Evolutionary conservation across 53 echinoderm and acorn worm species (phyloP), one percentile per base, ranked within the genome.

Genomic region (Crossaster papposus): DNA sequence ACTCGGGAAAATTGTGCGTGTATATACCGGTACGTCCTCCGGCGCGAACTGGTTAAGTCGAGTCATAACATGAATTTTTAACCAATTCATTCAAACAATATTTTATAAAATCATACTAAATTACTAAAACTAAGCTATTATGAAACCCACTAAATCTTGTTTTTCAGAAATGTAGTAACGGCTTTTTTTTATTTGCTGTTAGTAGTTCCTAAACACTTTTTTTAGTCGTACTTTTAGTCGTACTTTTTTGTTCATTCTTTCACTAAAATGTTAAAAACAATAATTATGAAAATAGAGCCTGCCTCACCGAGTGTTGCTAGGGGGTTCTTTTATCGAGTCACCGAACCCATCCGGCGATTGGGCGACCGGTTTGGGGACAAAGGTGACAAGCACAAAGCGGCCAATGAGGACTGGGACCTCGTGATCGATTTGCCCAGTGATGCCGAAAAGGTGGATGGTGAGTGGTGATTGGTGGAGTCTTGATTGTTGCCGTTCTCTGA

Each of bases 281-380:
- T 37, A 34, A 11, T 22, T 18, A 17, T 18, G 65, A 65, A 24
- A 87, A 58, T 54, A 85, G 85, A 85, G 38, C 71, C 85, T 6
- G 20, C 33, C 31, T 71, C 85, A 72, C 85, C 85, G 18, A 58
- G 87, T 36, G 58, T 58, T 63, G 87, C 77, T 8, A 75, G 30
- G 35, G 87, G 87, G 8, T 87, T 87, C 37, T 77, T 87, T 12
- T 54, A 87, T 31, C 54, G 51, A 55, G 87, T 87, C 36, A 87
- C 87, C 13, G 87, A 87, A 28, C 87, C 87, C 58, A 74, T 87
- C 87, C 87, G 87, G n/a, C 54, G 87, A 36, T 63, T 87, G 75
- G 87, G 87, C 58, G 87, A 87, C 62, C 55, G 75, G 31, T 87
- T 87, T 55, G 87, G 87, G 87, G 87, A 87, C 58, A 87, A 87